Evolutionary conservation across 2,113 vertebrate genomes (phyloP), one percentile per base, ranked within the genome.

Genomic region (Athene noctua): DNA sequence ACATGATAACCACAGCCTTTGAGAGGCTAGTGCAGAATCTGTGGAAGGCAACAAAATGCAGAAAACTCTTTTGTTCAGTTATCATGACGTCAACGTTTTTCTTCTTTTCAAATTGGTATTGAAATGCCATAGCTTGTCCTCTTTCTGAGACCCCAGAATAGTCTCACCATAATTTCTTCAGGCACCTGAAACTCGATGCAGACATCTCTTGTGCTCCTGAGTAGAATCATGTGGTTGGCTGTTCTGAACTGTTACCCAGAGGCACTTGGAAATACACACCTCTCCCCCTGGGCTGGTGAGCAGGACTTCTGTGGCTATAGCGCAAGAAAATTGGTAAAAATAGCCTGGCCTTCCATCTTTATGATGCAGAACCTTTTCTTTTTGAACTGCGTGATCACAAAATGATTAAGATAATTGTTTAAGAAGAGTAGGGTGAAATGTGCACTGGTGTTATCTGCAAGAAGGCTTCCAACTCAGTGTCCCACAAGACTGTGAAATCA

Each of bases 1-100:
- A 86, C 52, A 59, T 16, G 26, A 59, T 84, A 92, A 84, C 42
- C 73, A 84, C 89, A 95, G 91, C 26, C 54, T 86, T 78, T 89
- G 46, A 59, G 19, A 6, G 1, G 15, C 58, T 61, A 34, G 23
- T 83, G 80, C 40, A 80, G 54, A 91, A 72, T 29, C n/a, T 67
- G 73, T 44, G 12, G 16, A 85, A 94, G 38, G 42, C 73, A 92
- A 81, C 2, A 4, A 70, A 84, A 82, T 22, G 2, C 22, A 66
- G 38, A 8, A 74, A 89, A 61, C 27, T 62, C 4, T 51, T 92
- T 57, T 79, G 7, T 36, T 86, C 42, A 9, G 49, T 65, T 80
- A 47, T 5, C 19, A n/a, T 32, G 15, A 83, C 18, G 32, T 38
- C 18, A 46, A 67, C n/a, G 17, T 34, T 34, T 58, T n/a, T 71